Percentiles rank a stretch among this genome's conserved stretches.
Evolutionary conservation across 2,797 vertebrate genomes (phyloP).

Genomic region (Spea hammondii): DNA sequence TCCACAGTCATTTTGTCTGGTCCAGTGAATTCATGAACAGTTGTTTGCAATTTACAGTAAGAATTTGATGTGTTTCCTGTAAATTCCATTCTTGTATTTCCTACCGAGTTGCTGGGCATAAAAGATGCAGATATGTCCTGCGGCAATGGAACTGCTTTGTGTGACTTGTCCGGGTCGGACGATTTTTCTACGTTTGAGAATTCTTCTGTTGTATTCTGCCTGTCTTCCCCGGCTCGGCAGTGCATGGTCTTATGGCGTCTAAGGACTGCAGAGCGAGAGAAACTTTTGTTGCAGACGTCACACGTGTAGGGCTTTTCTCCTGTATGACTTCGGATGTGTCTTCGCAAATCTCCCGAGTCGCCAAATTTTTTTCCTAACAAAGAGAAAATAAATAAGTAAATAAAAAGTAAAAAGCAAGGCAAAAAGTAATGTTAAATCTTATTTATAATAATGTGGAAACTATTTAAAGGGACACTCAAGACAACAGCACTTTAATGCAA

Average conservation of each 20-base stretch:
- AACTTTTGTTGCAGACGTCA: conserved; percentile 85
- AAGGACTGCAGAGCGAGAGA: conserved; percentile 89
- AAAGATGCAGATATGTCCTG: conserved; percentile 59
- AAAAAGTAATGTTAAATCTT: too few relatives aligned
- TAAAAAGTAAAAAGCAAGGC: too few relatives aligned
- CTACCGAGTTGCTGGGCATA: conserved; percentile 55
- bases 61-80: conserved; percentile 51
- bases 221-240: conserved; percentile 62
- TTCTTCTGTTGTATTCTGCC: conserved; percentile 33
- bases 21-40: conserved; percentile 61
- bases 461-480: too few relatives aligned
- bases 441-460: too few relatives aligned
- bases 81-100: conserved; percentile 49
- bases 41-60: conserved; percentile 74
- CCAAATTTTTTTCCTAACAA: conserved; percentile 84
- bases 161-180: conserved; percentile 64
- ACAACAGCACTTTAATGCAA: too few relatives aligned
- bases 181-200: conserved; percentile 54
- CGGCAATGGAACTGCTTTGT: conserved; percentile 64
- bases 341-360: conserved; percentile 89
- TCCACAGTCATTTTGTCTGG: conserved; percentile 68
- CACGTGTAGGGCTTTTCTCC: conserved; percentile 92
- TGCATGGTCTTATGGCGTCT: conserved; percentile 83
- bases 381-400: not conserved
- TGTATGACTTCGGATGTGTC: conserved; percentile 89